These are phyloP conservation scores for Limanda limanda DNA, from an alignment of 2,113 vertebrate species.

Conservation along the genomic window DNA sequence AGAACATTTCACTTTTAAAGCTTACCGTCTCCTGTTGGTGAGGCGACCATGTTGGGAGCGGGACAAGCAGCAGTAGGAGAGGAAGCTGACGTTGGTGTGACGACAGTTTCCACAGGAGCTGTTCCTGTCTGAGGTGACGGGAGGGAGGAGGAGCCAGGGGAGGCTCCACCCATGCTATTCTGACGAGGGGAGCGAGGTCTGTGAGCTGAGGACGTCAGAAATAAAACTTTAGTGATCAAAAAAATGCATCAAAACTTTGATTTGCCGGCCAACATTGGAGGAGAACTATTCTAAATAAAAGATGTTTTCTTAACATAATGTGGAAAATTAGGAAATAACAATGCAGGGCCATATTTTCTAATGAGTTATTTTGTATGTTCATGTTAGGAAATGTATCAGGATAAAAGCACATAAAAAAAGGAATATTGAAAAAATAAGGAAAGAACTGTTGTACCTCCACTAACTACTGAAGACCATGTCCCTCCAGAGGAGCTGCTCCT, in stretches of 20 bases:
- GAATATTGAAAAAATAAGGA: not conserved
- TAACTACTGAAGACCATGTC: conserved; percentile 98
- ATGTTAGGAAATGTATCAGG: not conserved
- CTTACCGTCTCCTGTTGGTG: conserved; percentile 90
- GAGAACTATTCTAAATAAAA: no score
- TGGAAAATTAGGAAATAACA: no score
- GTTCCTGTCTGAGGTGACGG: conserved; percentile 90
- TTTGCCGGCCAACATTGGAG: no score
- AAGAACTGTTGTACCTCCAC: conserved; percentile 87
- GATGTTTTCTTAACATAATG: no score
- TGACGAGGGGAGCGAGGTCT: conserved; percentile 97
- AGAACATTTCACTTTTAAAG: not conserved
- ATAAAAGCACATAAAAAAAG: not conserved
- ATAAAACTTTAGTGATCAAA: not conserved
- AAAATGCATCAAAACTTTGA: not conserved
- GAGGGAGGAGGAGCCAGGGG: conserved; percentile 86
- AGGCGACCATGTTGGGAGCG: conserved; percentile 88
- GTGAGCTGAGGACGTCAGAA: conserved; percentile 85
- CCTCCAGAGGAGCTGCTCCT: conserved; percentile 94
- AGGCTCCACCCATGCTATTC: conserved; percentile 84
- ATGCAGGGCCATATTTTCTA: no score
- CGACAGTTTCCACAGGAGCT: conserved; percentile 86
- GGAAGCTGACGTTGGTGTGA: conserved; percentile 85
- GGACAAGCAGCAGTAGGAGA: conserved; percentile 94
- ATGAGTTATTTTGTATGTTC: not conserved